Evolutionary conservation across 2,797 vertebrate species (phyloP).

Genomic region (Tarsius wallacei): DNA sequence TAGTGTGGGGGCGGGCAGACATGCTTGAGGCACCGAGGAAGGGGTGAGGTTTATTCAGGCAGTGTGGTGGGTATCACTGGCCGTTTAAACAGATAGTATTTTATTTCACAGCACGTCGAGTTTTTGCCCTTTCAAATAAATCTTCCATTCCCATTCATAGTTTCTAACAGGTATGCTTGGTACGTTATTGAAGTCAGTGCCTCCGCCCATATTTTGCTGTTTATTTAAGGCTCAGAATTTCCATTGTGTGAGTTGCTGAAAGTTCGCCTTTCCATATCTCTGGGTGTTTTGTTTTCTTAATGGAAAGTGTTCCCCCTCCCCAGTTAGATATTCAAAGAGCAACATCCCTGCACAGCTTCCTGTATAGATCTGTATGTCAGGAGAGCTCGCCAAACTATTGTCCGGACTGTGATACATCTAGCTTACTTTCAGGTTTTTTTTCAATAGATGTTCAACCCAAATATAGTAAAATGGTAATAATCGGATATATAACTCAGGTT

Average conservation of each 20-base stretch:
- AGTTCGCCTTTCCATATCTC: neutral
- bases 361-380: neutral
- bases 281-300: neutral
- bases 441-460: neutral
- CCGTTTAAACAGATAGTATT: neutral
- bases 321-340: neutral
- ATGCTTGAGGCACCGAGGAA: neutral
- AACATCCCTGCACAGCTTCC: neutral
- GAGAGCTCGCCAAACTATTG: no score
- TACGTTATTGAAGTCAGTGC: accelerated
- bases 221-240: neutral
- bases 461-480: neutral
- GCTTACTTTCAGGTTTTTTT: neutral
- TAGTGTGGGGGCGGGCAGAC: neutral
- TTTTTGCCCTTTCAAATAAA: neutral
- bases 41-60: neutral
- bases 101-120: neutral
- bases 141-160: neutral
- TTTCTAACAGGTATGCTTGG: neutral
- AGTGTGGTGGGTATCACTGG: accelerated
- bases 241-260: neutral
- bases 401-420: neutral
- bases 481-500: neutral
- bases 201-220: neutral
- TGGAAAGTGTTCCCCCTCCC: no score